phyloP scores from a whole-genome alignment of 2,113 vertebrate genomes.

The human region DNA sequence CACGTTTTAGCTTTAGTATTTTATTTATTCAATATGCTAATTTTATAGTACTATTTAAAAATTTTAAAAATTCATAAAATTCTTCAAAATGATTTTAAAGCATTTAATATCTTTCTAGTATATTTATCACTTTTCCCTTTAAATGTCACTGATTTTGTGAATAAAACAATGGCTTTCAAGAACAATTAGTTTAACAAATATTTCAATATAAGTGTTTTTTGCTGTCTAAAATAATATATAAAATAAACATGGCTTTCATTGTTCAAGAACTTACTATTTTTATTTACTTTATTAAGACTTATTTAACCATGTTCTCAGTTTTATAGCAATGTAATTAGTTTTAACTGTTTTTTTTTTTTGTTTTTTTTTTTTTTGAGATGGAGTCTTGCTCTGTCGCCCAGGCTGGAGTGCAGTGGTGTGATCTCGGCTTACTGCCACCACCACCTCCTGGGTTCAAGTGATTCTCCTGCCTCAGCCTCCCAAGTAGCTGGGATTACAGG shows the following conservation, averaged over 20 bases:
- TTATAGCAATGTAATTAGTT: neutral
- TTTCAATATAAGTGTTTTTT: neutral
- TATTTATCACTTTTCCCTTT: neutral
- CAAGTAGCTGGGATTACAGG: no score
- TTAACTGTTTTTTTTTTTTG: no score
- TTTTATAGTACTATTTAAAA: neutral
- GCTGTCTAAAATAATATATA: neutral
- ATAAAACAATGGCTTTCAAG: neutral
- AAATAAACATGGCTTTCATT: neutral
- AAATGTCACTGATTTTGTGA: neutral
- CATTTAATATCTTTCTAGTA: neutral
- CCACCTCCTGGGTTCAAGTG: no score
- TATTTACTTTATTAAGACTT: constrained; percentile 26
- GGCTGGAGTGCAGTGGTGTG: no score
- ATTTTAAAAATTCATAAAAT: constrained; percentile 5
- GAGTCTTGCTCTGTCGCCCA: no score
- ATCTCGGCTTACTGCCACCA: no score
- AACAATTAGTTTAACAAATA: neutral
- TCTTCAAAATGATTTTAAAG: constrained; percentile 21
- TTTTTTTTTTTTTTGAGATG: no score
- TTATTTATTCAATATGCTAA: neutral
- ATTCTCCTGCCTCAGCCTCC: no score
- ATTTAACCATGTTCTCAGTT: constrained; percentile 2
- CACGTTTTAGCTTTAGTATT: neutral
- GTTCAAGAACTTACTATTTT: neutral